Conservation (phyloP, 2,797 vertebrate species). For the Onychomys leucogaster region DNA sequence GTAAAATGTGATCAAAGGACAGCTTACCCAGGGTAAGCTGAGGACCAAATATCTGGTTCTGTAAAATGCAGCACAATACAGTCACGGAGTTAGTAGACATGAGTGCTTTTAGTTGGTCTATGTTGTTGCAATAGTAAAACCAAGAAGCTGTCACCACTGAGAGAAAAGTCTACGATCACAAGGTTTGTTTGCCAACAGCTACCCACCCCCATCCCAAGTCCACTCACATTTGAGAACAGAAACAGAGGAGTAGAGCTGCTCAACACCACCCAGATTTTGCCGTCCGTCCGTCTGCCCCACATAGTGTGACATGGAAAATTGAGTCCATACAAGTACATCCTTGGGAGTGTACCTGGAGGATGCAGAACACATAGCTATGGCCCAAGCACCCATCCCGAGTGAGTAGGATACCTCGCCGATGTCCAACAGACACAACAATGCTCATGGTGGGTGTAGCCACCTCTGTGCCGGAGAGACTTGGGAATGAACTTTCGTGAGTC, state of each 20-base stretch:
- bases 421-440: fast-evolving
- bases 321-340: fast-evolving
- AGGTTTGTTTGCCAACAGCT: background rate
- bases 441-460: background rate
- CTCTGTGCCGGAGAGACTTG: background rate
- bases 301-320: background rate
- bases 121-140: background rate
- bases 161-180: background rate
- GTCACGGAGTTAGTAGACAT: too few species aligned
- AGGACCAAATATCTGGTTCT: background rate
- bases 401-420: background rate
- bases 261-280: background rate
- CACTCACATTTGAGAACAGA: background rate
- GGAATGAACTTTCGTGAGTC: background rate
- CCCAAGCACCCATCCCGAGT: fast-evolving
- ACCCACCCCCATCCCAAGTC: background rate
- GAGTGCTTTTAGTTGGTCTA: background rate
- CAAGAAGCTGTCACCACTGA: background rate
- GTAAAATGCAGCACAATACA: background rate
- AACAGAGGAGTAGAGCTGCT: background rate
- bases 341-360: background rate
- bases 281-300: background rate
- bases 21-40: background rate
- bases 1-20: background rate
- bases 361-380: background rate